Base-by-base conservation (phyloP, 2,797 vertebrate species). In the Pipistrellus kuhlii region DNA sequence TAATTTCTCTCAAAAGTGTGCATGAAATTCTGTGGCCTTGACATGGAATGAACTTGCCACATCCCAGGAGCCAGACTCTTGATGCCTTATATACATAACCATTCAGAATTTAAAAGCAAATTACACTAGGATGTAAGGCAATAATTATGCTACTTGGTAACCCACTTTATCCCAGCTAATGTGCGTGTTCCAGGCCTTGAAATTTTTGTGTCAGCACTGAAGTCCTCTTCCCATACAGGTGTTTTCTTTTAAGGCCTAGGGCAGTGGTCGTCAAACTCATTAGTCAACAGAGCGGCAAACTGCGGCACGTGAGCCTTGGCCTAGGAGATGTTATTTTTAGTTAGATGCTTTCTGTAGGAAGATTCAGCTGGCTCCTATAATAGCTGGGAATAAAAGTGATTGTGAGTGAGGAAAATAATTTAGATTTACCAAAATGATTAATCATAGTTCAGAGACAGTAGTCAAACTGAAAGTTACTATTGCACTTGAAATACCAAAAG, bases 361-460 rank as follows among this genome's bases (percentile, higher is more conserved):
- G 44, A 92, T 18, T 85, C 51, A 83, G 27, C 25, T 55, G 30
- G 11, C 38, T 2, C 51, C 35, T 59, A 41, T 57, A 25, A 57
- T 5, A 87, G 46, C 35, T 95, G 62, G 84, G 66, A 81, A 88
- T 80, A 85, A 96, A 95, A 88, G 53, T 78, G 25, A 96, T 4
- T 46, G 15, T 53, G 12, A 96, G 41, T 85, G 25, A 82, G 25
- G 18, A 89, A 82, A 93, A 7, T 4, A 17, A 71, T 80, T 92
- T 95, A 89, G n/a, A 85, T 77, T 86, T 32, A 62, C 12, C 12
- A 69, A 89, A 93, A 85, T 44, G 41, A 51, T 81, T 76, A 73
- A 82, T 81, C 32, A 46, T 12, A 72, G 23, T 35, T 30, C n/a
- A 90, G 76, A 94, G 48, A 89, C 2, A 85, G 5, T 59, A 46